Conservation (phyloP, 2,797 vertebrate genomes). For the Platalea minor region DNA sequence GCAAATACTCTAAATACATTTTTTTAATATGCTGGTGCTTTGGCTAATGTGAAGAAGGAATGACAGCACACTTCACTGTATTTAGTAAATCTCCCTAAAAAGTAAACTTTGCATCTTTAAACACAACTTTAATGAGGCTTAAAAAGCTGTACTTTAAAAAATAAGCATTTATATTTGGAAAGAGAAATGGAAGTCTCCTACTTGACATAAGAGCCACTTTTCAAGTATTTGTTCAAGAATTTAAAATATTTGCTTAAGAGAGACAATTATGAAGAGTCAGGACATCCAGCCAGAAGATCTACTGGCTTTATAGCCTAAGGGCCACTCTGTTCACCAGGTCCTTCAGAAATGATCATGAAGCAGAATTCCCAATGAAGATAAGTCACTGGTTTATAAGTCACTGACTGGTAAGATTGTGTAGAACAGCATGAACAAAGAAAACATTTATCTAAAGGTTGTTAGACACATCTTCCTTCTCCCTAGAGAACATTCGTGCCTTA, state of each 20-base stretch:
- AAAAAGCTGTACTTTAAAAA: background rate
- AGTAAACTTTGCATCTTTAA: slow-evolving; percentile 15
- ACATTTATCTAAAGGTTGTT: background rate
- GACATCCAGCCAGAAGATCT: slow-evolving; percentile 8
- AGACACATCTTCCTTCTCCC: background rate
- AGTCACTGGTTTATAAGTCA: background rate
- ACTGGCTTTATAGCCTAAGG: background rate
- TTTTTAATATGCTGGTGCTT: background rate
- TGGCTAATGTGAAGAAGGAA: background rate
- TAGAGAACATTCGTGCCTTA: background rate
- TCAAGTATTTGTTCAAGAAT: slow-evolving; percentile 38
- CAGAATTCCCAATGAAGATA: background rate
- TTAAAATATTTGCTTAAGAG: slow-evolving; percentile 11
- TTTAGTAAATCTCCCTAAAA: background rate
- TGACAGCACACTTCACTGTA: background rate
- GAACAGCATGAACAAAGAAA: background rate
- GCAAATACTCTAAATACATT: background rate
- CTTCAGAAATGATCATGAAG: background rate
- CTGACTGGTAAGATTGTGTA: background rate
- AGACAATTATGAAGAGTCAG: background rate
- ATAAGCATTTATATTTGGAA: background rate
- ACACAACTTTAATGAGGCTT: background rate
- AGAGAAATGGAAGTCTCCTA: background rate
- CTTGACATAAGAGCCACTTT: slow-evolving; percentile 4
- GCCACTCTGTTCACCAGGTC: background rate